Base-by-base conservation (phyloP, 2,113 vertebrate species). In the Empidonax traillii region DNA sequence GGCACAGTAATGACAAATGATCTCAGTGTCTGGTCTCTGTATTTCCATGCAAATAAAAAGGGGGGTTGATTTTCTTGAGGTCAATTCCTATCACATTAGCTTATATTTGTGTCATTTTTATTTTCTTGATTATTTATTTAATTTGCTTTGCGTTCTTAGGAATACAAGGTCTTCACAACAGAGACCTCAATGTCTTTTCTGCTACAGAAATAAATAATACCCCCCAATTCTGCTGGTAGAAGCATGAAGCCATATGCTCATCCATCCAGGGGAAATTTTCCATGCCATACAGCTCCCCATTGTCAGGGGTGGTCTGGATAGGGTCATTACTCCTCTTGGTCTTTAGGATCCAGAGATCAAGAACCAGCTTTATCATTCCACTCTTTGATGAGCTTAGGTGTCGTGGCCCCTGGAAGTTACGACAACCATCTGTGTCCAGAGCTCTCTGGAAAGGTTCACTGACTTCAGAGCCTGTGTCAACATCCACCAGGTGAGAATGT, bases 401-500 rank as follows among this genome's bases (percentile, higher is more conserved):
- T 19, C 2, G 5, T 14, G 55, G 55, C 35, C 66, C 35, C 87
- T 83, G 52, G 66, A 79, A 75, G 35, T 39, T 77, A 89, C 10
- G 46, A 53, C 3, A 3, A 65, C 68, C 88, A 92, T 90, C 75
- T 84, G 83, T 77, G 76, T 80, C 28, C 89, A 73, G 62, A 72
- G 66, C 75, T 62, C 69, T 49, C 46, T 24, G 21, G 10, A 28
- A 93, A 74, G 71, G 88, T 88, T 93, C 88, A 90, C 63, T 74
- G 86, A 51, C 63, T 90, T 73, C 79, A 89, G 43, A 77, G 83
- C 51, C 75, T 80, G 78, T 77, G 51, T 95, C 92, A 97, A 91
- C 86, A 94, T 0, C 43, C 10, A 33, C n/a, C 67, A 91, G 62
- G 77, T 17, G 71, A 94, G 51, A 82, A 76, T 49, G 1, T 43